A percentile compares a stretch with the other conserved stretches of the same genome.
These are phyloP conservation scores for Aethina tumida DNA, from an alignment of 1,140 invertebrate species.

Conservation along the genomic window DNA sequence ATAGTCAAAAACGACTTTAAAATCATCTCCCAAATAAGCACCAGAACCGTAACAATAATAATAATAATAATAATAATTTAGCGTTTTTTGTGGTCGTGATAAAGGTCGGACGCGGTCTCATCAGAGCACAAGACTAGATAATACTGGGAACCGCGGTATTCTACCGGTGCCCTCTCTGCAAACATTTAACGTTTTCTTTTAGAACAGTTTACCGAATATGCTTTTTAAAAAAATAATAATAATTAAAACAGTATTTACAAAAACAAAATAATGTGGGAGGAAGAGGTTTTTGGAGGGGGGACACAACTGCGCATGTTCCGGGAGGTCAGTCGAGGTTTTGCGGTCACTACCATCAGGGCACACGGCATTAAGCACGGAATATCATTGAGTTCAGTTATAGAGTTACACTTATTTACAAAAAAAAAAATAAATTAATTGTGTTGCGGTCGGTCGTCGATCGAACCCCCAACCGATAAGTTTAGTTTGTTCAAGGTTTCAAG, in stretches of 20 bases:
- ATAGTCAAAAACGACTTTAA: too few relatives aligned
- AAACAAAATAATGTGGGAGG: constrained; percentile 1
- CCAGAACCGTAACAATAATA: too few relatives aligned
- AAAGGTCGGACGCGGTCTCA: too few relatives aligned
- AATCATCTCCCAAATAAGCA: too few relatives aligned
- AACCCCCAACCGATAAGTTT: too few relatives aligned
- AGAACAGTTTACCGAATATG: constrained; percentile 2
- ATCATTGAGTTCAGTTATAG: constrained; percentile 22
- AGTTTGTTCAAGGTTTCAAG: too few relatives aligned
- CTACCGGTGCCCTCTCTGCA: constrained; percentile 20
- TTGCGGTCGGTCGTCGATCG: too few relatives aligned
- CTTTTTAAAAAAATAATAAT: constrained; percentile 1
- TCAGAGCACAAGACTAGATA: constrained; percentile 35
- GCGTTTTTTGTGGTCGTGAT: too few relatives aligned
- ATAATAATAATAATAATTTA: too few relatives aligned
- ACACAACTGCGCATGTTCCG: neutral
- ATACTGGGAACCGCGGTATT: constrained; percentile 34
- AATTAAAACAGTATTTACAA: neutral
- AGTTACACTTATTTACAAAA: constrained; percentile 32
- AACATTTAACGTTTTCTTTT: constrained; percentile 6
- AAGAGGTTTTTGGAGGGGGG: too few relatives aligned
- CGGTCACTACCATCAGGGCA: constrained; percentile 13
- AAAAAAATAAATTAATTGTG: constrained; percentile 34
- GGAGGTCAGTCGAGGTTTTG: constrained; percentile 3
- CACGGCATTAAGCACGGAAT: constrained; percentile 27